phyloP scores from a whole-genome alignment of 2,797 vertebrate species.

The Crocodylus rhombifer region DNA sequence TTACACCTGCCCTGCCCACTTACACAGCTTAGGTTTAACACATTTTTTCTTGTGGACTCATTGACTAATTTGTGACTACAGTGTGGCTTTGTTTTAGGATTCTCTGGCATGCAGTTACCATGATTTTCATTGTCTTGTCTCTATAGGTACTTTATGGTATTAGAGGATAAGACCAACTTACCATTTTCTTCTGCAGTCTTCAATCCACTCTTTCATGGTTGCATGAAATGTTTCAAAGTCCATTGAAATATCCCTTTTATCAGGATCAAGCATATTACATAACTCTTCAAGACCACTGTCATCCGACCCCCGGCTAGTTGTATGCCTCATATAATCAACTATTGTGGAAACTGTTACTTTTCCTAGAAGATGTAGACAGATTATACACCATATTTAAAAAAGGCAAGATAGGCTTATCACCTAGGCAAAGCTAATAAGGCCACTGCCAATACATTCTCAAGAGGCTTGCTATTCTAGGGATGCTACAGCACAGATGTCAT shows the following conservation, averaged over 20 bases:
- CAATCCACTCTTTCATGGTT: conserved; percentile 91
- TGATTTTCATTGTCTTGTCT: neutral
- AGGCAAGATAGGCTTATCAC: no score
- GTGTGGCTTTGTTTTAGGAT: neutral
- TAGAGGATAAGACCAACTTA: conserved; percentile 53
- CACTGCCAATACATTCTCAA: neutral
- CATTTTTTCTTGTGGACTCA: neutral
- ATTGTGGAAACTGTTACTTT: conserved; percentile 90
- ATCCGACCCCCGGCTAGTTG: conserved; percentile 84
- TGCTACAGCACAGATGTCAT: fast-evolving
- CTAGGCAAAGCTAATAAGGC: neutral
- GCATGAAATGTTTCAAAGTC: conserved; percentile 90
- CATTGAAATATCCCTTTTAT: conserved; percentile 87
- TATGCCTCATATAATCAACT: conserved; percentile 88
- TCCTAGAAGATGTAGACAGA: conserved; percentile 75
- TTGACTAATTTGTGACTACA: fast-evolving
- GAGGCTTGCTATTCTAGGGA: fast-evolving
- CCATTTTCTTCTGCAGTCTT: conserved; percentile 86
- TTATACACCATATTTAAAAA: neutral
- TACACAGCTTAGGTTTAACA: fast-evolving
- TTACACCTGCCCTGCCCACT: neutral
- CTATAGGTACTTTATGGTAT: fast-evolving
- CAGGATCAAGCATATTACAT: conserved; percentile 91
- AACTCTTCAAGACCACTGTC: conserved; percentile 90
- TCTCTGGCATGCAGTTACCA: fast-evolving